phyloP scores from a whole-genome alignment of 2,797 vertebrate species.

The Borostomias antarcticus region DNA sequence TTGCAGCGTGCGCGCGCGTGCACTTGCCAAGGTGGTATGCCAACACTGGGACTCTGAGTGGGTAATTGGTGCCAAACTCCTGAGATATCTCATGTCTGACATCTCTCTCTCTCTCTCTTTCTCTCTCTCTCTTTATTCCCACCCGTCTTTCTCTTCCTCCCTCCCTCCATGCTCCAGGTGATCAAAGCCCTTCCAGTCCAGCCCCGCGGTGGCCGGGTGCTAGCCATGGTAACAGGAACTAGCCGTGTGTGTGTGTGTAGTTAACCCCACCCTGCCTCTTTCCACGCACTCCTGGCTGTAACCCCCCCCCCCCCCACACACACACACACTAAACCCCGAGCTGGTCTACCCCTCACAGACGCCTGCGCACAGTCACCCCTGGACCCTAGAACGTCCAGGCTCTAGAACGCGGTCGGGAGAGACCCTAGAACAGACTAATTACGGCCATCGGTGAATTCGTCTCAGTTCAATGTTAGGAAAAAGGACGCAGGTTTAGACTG shows the following conservation, averaged over 20 bases:
- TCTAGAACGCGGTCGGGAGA: too few species aligned
- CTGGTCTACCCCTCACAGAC: constrained; percentile 58
- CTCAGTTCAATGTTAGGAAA: background rate
- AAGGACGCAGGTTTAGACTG: background rate
- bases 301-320: constrained; percentile 31
- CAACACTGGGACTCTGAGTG: constrained; percentile 45
- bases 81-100: constrained; percentile 67
- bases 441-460: too few species aligned
- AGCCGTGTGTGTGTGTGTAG: constrained; percentile 71
- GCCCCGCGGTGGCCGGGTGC: constrained; percentile 79
- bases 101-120: constrained; percentile 53
- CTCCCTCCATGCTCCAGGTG: constrained; percentile 74
- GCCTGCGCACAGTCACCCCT: constrained; percentile 34
- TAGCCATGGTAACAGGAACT: constrained; percentile 81
- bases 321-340: constrained; percentile 38
- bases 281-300: constrained; percentile 53
- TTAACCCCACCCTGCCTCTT: constrained; percentile 37
- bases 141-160: constrained; percentile 10
- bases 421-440: too few species aligned
- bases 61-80: constrained; percentile 54
- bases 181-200: constrained; percentile 82
- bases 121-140: constrained; percentile 16
- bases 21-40: constrained; percentile 29
- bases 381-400: background rate
- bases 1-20: too few species aligned